These are phyloP conservation scores for Hoplostethus atlanticus DNA, from an alignment of 2,797 vertebrate genomes.

Conservation along the genomic window DNA sequence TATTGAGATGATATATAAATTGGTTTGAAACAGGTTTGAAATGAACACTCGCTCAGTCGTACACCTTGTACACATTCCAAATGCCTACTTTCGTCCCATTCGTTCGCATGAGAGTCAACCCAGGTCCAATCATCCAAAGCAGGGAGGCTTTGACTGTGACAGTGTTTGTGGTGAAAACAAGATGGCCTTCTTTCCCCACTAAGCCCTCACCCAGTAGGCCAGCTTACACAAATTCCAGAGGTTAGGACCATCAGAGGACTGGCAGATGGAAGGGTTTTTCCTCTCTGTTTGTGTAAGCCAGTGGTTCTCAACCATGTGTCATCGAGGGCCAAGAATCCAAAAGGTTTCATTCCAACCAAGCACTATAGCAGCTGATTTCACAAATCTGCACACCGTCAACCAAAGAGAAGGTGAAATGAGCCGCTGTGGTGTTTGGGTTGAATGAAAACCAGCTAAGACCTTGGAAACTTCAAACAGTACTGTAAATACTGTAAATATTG, in stretches of 20 bases:
- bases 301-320: conserved; percentile 1
- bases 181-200: background rate
- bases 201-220: background rate
- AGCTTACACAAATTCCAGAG: background rate
- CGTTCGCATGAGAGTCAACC: too few relatives aligned
- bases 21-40: background rate
- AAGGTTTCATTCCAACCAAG: too few relatives aligned
- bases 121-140: too few relatives aligned
- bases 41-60: background rate
- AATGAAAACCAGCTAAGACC: too few relatives aligned
- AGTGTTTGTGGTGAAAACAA: background rate
- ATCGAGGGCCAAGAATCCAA: background rate
- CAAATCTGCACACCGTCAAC: too few relatives aligned
- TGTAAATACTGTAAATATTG: too few relatives aligned
- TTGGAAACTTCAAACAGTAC: too few relatives aligned
- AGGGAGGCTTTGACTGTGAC: background rate
- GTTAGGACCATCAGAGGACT: background rate
- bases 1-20: background rate
- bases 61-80: background rate
- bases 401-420: too few relatives aligned
- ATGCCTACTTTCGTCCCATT: too few relatives aligned
- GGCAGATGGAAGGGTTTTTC: background rate
- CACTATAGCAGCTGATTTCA: too few relatives aligned
- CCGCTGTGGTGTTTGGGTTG: too few relatives aligned
- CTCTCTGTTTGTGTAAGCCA: background rate